Evolutionary conservation across 2,113 vertebrate species (phyloP).

Genomic region (Clarias magur): DNA sequence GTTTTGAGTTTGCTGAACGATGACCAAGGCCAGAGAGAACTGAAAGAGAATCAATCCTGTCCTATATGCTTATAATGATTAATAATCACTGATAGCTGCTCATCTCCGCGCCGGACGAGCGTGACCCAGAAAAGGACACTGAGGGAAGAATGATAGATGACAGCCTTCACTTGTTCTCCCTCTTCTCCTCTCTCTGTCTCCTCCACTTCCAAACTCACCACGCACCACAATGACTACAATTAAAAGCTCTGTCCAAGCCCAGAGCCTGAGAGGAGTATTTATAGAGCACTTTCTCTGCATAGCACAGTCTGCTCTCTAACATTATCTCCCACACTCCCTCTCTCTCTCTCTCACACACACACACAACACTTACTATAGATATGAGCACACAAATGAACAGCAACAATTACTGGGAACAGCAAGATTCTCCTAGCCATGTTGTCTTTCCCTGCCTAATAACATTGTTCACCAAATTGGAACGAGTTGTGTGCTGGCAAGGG

Average conservation of each 20-base stretch:
- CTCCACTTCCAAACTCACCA: constrained; percentile 27
- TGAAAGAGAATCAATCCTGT: constrained; percentile 50
- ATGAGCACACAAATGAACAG: constrained; percentile 35
- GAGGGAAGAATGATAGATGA: constrained; percentile 48
- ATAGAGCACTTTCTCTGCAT: constrained; percentile 39
- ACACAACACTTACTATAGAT: constrained; percentile 37
- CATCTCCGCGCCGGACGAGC: constrained; percentile 42
- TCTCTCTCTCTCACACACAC: constrained; percentile 7
- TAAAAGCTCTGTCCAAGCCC: constrained; percentile 41
- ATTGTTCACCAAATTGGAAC: constrained; percentile 60
- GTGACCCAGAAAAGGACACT: constrained; percentile 59
- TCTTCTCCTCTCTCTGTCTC: neutral
- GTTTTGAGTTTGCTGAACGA: constrained; percentile 39
- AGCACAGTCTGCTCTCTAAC: constrained; percentile 20
- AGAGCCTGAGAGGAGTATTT: constrained; percentile 39
- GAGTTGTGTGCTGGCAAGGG: constrained; percentile 48
- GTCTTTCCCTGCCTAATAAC: constrained; percentile 54
- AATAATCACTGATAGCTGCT: constrained; percentile 54
- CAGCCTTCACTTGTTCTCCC: constrained; percentile 22
- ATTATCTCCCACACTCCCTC: constrained; percentile 15
- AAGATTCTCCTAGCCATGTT: constrained; percentile 41
- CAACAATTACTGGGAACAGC: constrained; percentile 34
- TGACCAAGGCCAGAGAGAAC: constrained; percentile 48
- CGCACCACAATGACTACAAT: constrained; percentile 43
- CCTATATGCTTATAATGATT: constrained; percentile 49